A percentile compares a stretch with the other conserved stretches of the same genome.
Conservation (phyloP, 2,797 vertebrate genomes). For the Peromyscus attwateri region DNA sequence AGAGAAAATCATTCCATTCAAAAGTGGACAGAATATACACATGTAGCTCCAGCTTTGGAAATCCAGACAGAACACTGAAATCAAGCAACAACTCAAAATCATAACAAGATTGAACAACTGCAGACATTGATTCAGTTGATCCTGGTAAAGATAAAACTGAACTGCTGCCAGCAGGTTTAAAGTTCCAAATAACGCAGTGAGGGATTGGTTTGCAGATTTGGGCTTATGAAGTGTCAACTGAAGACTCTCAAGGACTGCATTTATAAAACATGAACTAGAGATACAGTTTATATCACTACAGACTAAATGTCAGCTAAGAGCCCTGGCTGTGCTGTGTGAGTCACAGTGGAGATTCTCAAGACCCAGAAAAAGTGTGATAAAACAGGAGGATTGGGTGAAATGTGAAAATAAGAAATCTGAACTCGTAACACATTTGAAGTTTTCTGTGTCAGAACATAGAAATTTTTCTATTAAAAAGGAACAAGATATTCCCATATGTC, state of each 20-base stretch:
- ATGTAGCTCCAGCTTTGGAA: not conserved
- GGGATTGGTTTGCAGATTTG: not conserved
- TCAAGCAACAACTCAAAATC: not conserved
- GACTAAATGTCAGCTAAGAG: not conserved
- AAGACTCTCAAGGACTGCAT: not conserved
- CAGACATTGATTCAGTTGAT: not conserved
- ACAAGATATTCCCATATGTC: not conserved
- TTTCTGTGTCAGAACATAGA: too few relatives aligned
- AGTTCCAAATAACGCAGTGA: too few relatives aligned
- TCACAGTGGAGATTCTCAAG: not conserved
- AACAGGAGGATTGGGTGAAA: not conserved
- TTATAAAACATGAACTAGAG: not conserved
- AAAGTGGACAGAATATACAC: not conserved
- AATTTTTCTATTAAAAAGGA: not conserved
- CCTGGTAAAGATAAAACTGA: not conserved
- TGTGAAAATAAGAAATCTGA: not conserved
- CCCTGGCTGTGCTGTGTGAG: fast-evolving
- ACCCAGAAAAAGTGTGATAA: not conserved
- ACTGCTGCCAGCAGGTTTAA: too few relatives aligned
- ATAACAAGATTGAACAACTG: not conserved
- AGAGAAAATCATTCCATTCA: not conserved
- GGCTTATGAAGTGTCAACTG: not conserved
- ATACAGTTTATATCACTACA: too few relatives aligned
- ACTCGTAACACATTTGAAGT: not conserved
- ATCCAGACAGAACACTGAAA: not conserved